Base-by-base conservation (phyloP, 2,888 invertebrate species). In the Chymomyza fuscimana region DNA sequence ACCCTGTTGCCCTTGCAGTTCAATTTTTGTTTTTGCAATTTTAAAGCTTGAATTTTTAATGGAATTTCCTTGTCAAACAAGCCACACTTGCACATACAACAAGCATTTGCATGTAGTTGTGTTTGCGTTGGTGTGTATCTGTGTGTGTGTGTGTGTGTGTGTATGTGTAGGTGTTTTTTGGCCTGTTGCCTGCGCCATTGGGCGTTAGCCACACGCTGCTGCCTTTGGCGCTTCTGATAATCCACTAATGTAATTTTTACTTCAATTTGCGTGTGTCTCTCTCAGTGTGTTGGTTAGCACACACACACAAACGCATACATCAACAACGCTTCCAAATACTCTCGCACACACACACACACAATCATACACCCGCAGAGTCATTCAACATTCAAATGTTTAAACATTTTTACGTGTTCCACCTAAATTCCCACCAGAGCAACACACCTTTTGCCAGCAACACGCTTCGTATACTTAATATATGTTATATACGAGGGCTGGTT, bases 21-120 rank as follows among this genome's bases (percentile, higher is more conserved):
- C 19, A 19, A 54, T 54, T 46, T 54, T 54, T n/a, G 58, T 25
- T 59, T 71, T 46, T 54, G 16, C 25, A 83, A 86, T 83, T 77
- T 83, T 80, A 73, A 82, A 85, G 77, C 77, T 81, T 84, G 78
- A 82, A 84, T 84, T 81, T 85, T 82, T 85, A 85, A 85, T 85
- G 85, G 84, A 85, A 79, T 85, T 86, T 81, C 68, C 79, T 77
- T 85, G 86, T 85, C 84, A 82, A 81, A 78, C 80, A 78, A 78
- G 68, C 77, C 69, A 59, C 63, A 63, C 36, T 16, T 15, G 60
- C 50, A 67, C 63, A 70, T 36, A 59, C 40, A 65, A 54, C 54
- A 58, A 22, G 58, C 58, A 58, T 46, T 32, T 46, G 16, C 46
- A 58, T 12, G 15, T 62, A 19, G 54, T 54, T 19, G 22, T 19